A percentile compares a stretch with the other conserved stretches of the same genome.
These are phyloP conservation scores for Agrotis ipsilon DNA, from an alignment of 2,888 invertebrate species.

Conservation along the genomic window DNA sequence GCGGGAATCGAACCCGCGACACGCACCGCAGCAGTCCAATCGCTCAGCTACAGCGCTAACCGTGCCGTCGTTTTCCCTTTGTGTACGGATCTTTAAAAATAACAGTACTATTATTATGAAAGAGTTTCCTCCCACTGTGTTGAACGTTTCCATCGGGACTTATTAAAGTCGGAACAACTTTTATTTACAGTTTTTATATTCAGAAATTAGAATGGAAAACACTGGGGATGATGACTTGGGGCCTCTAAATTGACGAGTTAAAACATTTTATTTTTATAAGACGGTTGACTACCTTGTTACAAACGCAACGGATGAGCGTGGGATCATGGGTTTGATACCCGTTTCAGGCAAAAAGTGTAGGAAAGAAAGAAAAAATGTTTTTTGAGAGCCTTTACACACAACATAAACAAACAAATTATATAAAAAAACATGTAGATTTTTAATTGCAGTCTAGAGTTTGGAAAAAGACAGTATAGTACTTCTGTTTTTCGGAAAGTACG, in stretches of 20 bases:
- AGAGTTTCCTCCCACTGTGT: constrained; percentile 11
- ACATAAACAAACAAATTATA: no score
- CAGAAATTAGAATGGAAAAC: constrained; percentile 52
- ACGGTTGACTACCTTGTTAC: background rate
- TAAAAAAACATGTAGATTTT: no score
- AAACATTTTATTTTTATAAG: background rate
- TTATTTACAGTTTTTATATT: constrained; percentile 51
- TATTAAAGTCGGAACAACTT: constrained; percentile 44
- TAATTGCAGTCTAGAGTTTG: background rate
- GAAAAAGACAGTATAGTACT: background rate
- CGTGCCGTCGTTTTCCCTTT: no score
- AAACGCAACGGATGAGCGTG: background rate
- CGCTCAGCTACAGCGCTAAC: no score
- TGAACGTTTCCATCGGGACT: constrained; percentile 49
- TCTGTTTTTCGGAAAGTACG: no score
- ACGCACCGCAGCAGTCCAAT: no score
- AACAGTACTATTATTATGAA: constrained; percentile 18
- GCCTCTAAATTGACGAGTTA: constrained; percentile 8
- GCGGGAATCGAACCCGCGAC: no score
- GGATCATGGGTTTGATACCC: background rate
- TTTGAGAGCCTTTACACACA: no score
- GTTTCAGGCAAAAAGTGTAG: background rate
- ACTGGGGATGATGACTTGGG: constrained; percentile 20
- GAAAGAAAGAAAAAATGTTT: no score
- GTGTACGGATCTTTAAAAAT: constrained; percentile 4